Evolutionary conservation across 1,140 invertebrate species (phyloP).

Genomic region (Melanaphis sacchari): DNA sequence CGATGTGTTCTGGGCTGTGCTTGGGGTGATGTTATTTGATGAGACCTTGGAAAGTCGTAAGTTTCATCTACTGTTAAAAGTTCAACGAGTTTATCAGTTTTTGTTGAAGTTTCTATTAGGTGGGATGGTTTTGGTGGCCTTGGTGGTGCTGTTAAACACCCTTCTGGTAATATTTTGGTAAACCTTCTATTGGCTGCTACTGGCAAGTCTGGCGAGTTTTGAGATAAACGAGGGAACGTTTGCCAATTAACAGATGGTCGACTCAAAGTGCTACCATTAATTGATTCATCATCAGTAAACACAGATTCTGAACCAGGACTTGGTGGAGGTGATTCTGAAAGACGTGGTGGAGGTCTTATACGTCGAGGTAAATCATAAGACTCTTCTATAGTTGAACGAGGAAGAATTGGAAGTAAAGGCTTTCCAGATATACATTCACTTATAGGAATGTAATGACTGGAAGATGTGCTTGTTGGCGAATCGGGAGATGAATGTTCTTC

Average conservation of each 20-base stretch:
- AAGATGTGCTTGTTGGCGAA: conserved; percentile 68
- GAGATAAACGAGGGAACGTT: conserved; percentile 68
- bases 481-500: conserved; percentile 68
- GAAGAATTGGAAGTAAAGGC: conserved; percentile 63
- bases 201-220: conserved; percentile 64
- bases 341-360: conserved; percentile 61
- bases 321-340: conserved; percentile 63
- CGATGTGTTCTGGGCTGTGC: conserved; percentile 58
- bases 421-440: conserved; percentile 90
- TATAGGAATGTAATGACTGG: conserved; percentile 80
- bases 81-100: conserved; percentile 50
- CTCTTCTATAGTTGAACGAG: conserved; percentile 59
- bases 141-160: conserved; percentile 69
- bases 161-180: conserved; percentile 59
- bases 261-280: conserved; percentile 56
- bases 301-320: conserved; percentile 69
- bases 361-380: conserved; percentile 69
- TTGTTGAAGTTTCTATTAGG: conserved; percentile 60
- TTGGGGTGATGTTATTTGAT: conserved; percentile 65
- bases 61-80: conserved; percentile 60
- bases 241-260: conserved; percentile 67
- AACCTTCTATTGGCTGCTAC: conserved; percentile 55
- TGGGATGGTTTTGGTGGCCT: conserved; percentile 80
- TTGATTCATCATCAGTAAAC: conserved; percentile 70
- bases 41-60: conserved; percentile 77